Evolutionary conservation across 2,797 vertebrate genomes (phyloP).

Genomic region (Melanotaenia trifasciata): DNA sequence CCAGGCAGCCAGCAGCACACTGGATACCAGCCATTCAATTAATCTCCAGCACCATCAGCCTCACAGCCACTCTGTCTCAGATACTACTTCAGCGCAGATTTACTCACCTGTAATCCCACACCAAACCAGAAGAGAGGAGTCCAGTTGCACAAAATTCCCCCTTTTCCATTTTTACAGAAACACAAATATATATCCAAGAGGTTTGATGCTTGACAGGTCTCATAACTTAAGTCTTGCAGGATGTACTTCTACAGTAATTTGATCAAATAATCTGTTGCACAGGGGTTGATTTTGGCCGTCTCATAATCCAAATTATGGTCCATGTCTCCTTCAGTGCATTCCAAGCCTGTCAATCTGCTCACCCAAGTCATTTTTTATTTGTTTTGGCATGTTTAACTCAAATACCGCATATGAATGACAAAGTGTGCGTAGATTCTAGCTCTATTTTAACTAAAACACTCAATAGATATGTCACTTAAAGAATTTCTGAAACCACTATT

Average conservation of each 20-base stretch:
- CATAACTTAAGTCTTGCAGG: slow-evolving; percentile 40
- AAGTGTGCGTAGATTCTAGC: slow-evolving; percentile 10
- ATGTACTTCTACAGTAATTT: slow-evolving; percentile 56
- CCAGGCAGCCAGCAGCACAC: slow-evolving; percentile 42
- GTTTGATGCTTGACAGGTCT: slow-evolving; percentile 38
- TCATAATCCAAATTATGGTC: slow-evolving; percentile 40
- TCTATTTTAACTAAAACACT: neutral
- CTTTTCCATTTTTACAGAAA: slow-evolving; percentile 40
- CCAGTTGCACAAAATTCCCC: slow-evolving; percentile 24
- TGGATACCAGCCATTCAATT: slow-evolving; percentile 68
- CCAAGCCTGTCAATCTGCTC: slow-evolving; percentile 33
- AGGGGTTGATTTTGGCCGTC: slow-evolving; percentile 60
- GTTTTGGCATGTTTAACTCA: slow-evolving; percentile 27
- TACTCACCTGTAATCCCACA: slow-evolving; percentile 61
- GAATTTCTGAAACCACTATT: neutral
- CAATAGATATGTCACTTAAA: neutral
- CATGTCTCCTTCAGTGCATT: slow-evolving; percentile 31
- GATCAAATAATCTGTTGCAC: slow-evolving; percentile 64
- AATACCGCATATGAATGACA: slow-evolving; percentile 10
- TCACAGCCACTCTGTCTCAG: slow-evolving; percentile 41
- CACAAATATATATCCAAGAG: slow-evolving; percentile 14
- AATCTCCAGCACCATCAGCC: slow-evolving; percentile 64
- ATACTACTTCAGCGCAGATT: slow-evolving; percentile 26
- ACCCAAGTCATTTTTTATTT: slow-evolving; percentile 35
- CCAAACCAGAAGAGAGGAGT: slow-evolving; percentile 23